Evolutionary conservation across 2,888 invertebrate species (phyloP).

Genomic region (Clunio marinus): DNA sequence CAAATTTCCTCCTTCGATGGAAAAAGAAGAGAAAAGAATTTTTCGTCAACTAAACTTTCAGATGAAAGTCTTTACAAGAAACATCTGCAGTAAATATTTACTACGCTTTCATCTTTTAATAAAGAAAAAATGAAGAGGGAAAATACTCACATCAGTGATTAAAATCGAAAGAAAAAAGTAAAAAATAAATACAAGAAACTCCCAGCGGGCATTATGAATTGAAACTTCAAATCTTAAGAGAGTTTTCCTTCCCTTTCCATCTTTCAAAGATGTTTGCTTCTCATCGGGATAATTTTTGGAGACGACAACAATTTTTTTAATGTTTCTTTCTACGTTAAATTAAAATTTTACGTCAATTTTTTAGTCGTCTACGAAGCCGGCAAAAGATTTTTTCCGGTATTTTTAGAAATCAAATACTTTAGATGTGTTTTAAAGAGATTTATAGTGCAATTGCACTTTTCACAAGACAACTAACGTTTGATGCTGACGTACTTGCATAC

Average conservation of each 20-base stretch:
- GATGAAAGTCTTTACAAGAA: background rate
- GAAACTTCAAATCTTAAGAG: too few species aligned
- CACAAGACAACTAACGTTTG: background rate
- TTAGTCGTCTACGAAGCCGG: background rate
- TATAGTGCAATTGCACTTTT: slow-evolving; percentile 18
- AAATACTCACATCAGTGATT: slow-evolving; percentile 21
- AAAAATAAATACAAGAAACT: slow-evolving; percentile 11
- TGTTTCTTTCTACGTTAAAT: slow-evolving; percentile 28
- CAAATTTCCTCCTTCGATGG: background rate
- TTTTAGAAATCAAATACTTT: slow-evolving; percentile 9
- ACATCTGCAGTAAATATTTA: background rate
- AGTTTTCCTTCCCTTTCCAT: background rate
- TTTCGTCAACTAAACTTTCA: background rate
- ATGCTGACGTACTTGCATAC: background rate
- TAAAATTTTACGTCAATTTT: slow-evolving; percentile 26
- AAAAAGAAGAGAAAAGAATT: background rate
- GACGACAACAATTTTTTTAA: slow-evolving; percentile 1
- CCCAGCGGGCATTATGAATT: too few species aligned
- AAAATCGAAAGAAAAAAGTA: slow-evolving; percentile 5
- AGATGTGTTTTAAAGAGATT: slow-evolving; percentile 17
- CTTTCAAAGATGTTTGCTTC: background rate
- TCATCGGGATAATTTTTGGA: slow-evolving; percentile 8
- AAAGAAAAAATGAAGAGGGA: background rate
- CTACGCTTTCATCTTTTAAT: background rate
- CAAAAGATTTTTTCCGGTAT: slow-evolving; percentile 27